These are phyloP conservation scores for Folsomia candida DNA, from an alignment of 2,888 invertebrate species.

Conservation along the genomic window DNA sequence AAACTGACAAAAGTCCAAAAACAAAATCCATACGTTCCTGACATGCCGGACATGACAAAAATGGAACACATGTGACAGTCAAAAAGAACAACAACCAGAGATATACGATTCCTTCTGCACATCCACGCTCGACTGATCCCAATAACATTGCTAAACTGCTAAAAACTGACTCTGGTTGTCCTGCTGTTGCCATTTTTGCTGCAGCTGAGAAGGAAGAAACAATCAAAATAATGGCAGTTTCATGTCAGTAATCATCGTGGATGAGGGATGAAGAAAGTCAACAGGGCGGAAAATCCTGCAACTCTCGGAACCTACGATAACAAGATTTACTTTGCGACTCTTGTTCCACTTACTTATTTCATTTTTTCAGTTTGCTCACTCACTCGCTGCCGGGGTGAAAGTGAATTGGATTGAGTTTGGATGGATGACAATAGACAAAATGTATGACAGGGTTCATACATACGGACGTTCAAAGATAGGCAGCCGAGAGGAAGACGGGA, in stretches of 20 bases:
- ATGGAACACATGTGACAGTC: not conserved
- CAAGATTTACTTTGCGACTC: constrained; percentile 8
- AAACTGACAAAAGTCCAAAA: constrained; percentile 1
- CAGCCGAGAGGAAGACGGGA: no score
- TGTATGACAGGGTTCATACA: not conserved
- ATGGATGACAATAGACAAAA: not conserved
- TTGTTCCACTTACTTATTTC: not conserved
- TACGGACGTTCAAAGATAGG: not conserved
- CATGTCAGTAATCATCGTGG: constrained; percentile 10
- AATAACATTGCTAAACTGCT: not conserved
- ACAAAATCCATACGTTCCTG: not conserved
- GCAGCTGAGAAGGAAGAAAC: not conserved
- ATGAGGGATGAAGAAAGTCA: constrained; percentile 11
- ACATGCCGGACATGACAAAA: not conserved
- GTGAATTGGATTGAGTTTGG: not conserved
- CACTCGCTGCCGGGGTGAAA: not conserved
- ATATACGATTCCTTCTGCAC: no score
- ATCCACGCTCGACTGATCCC: not conserved
- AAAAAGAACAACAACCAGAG: not conserved
- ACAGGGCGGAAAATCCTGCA: constrained; percentile 1
- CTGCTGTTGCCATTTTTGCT: not conserved
- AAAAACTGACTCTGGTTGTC: not conserved
- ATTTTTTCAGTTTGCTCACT: not conserved
- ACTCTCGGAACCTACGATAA: constrained; percentile 10
- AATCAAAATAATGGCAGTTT: constrained; percentile 8